These are phyloP conservation scores for Cyphomyrus discorhynchus DNA, from an alignment of 2,113 vertebrate genomes.

Conservation along the genomic window DNA sequence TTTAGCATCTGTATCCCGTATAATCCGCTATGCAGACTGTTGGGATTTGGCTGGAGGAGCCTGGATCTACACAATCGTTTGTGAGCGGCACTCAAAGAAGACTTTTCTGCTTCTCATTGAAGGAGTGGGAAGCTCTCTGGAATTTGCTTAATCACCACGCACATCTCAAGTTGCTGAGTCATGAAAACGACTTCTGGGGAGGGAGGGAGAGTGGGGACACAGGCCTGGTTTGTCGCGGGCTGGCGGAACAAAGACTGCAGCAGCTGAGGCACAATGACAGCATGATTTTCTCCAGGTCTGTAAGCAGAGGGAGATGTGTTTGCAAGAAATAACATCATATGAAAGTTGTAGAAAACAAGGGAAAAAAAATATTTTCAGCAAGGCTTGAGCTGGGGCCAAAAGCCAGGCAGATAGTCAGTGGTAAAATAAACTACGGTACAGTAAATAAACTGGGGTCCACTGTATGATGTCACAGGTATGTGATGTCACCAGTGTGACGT, in stretches of 20 bases:
- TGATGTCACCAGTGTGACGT: background rate
- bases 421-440: background rate
- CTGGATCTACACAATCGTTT: background rate
- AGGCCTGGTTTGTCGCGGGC: background rate
- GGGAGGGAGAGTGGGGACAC: background rate
- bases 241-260: background rate
- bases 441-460: background rate
- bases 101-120: background rate
- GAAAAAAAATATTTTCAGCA: background rate
- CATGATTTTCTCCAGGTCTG: background rate
- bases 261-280: background rate
- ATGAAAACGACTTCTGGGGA: background rate
- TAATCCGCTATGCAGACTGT: background rate
- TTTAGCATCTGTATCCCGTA: background rate
- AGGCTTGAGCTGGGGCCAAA: background rate
- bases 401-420: background rate
- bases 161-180: background rate
- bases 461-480: background rate
- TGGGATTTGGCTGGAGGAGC: background rate
- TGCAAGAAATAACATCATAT: background rate
- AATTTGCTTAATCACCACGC: background rate
- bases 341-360: background rate
- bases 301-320: background rate
- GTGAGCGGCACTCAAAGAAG: background rate
- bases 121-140: background rate